A percentile compares a stretch with the other conserved stretches of the same genome.
Evolutionary conservation across 2,888 invertebrate species (phyloP).

Genomic region (Danaus chrysippus): DNA sequence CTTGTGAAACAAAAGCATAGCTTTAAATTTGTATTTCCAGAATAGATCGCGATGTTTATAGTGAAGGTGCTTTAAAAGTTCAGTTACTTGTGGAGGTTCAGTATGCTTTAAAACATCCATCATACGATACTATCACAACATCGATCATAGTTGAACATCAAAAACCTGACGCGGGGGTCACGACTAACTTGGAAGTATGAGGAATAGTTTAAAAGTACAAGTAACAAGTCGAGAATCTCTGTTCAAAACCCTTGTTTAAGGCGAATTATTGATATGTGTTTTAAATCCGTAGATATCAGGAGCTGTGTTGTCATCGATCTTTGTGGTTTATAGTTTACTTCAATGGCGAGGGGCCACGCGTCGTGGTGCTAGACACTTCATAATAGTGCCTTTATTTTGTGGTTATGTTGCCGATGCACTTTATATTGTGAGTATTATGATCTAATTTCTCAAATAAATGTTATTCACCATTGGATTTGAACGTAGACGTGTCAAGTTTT

Average conservation of each 20-base stretch:
- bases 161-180: slow-evolving; percentile 60
- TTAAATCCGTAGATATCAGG: slow-evolving; percentile 55
- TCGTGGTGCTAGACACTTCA: slow-evolving; percentile 50
- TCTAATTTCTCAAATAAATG: background rate
- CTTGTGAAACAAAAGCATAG: background rate
- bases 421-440: slow-evolving; percentile 66
- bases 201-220: too few relatives aligned
- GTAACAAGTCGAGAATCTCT: too few relatives aligned
- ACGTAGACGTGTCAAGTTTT: too few relatives aligned
- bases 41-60: slow-evolving; percentile 45
- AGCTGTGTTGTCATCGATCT: slow-evolving; percentile 48
- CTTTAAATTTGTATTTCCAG: slow-evolving; percentile 37
- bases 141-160: slow-evolving; percentile 48
- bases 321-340: slow-evolving; percentile 49
- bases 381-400: slow-evolving; percentile 48
- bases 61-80: slow-evolving; percentile 43
- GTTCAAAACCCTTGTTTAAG: too few relatives aligned
- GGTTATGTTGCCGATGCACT: slow-evolving; percentile 56
- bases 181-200: slow-evolving; percentile 57
- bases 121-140: slow-evolving; percentile 40
- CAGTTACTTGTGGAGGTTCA: slow-evolving; percentile 46
- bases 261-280: slow-evolving; percentile 3
- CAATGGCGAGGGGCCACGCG: slow-evolving; percentile 58
- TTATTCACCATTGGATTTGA: background rate
- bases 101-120: slow-evolving; percentile 45